Evolutionary conservation across 1,140 invertebrate genomes (phyloP).

Genomic region (Drosophila ogumai): DNA sequence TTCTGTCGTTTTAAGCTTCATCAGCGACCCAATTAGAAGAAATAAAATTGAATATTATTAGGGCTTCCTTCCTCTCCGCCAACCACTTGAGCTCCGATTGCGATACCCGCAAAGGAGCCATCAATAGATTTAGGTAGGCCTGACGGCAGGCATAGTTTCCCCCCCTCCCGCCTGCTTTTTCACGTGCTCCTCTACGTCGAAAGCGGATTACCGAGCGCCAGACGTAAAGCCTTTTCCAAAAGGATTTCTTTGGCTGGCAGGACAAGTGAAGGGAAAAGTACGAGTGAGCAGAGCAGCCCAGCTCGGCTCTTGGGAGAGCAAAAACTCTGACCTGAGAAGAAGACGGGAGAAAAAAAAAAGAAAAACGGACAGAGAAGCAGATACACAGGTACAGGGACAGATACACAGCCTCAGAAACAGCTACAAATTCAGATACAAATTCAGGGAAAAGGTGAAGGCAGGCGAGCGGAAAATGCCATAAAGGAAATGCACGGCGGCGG

Average conservation of each 20-base stretch:
- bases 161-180: slow-evolving; percentile 18
- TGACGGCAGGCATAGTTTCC: slow-evolving; percentile 45
- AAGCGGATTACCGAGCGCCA: slow-evolving; percentile 74
- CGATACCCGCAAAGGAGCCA: slow-evolving; percentile 8
- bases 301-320: slow-evolving; percentile 18
- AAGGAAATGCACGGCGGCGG: slow-evolving; percentile 62
- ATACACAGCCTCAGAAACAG: slow-evolving; percentile 7
- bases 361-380: slow-evolving; percentile 21
- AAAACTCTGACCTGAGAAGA: slow-evolving; percentile 8
- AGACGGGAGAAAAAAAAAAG: background rate
- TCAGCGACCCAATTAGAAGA: slow-evolving; percentile 23
- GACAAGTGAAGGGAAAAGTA: slow-evolving; percentile 45
- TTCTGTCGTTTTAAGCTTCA: slow-evolving; percentile 6
- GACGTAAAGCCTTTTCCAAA: slow-evolving; percentile 75
- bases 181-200: background rate
- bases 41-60: slow-evolving; percentile 27
- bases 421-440: slow-evolving; percentile 11
- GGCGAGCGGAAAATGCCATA: slow-evolving; percentile 61
- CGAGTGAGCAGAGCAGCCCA: background rate
- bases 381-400: slow-evolving; percentile 6
- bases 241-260: slow-evolving; percentile 57
- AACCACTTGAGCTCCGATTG: slow-evolving; percentile 8
- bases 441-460: slow-evolving; percentile 12
- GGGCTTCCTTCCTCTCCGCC: slow-evolving; percentile 4
- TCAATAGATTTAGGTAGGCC: slow-evolving; percentile 39